Evolutionary conservation across 2,113 vertebrate species (phyloP).

Genomic region (Brachionichthys hirsutus): DNA sequence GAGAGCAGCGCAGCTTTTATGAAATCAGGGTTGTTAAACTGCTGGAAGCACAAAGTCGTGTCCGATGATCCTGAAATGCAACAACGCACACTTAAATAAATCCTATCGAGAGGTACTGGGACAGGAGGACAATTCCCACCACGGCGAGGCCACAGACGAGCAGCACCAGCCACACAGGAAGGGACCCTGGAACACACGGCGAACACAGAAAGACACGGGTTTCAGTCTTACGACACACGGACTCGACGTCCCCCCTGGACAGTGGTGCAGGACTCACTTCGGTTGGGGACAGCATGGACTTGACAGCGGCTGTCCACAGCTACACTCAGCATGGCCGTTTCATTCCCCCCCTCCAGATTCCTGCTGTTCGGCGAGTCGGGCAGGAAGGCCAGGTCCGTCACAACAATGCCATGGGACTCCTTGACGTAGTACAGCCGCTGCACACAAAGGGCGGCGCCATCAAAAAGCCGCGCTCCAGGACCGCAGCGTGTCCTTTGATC

Average conservation of each 20-base stretch:
- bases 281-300: conserved; percentile 82
- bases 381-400: conserved; percentile 90
- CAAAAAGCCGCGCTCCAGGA: not conserved
- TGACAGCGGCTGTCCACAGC: conserved; percentile 95
- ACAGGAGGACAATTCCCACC: conserved; percentile 80
- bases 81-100: conserved; percentile 78
- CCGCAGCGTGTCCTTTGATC: not conserved
- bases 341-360: conserved; percentile 80
- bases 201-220: not conserved
- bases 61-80: not conserved
- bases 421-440: conserved; percentile 91
- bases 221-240: not conserved
- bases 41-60: not conserved
- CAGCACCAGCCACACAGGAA: conserved; percentile 89
- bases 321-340: conserved; percentile 90
- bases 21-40: not conserved
- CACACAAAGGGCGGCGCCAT: not conserved
- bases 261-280: conserved; percentile 77
- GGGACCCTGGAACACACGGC: conserved; percentile 80
- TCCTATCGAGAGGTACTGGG: conserved; percentile 86
- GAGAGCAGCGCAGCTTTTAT: not conserved
- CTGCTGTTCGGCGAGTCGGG: conserved; percentile 78
- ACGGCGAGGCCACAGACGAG: conserved; percentile 83
- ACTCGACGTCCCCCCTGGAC: not conserved
- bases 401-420: conserved; percentile 93